A percentile compares a stretch with the other conserved stretches of the same genome.
Evolutionary conservation across 2,797 vertebrate genomes (phyloP).

Genomic region (Danio jaintianensis): DNA sequence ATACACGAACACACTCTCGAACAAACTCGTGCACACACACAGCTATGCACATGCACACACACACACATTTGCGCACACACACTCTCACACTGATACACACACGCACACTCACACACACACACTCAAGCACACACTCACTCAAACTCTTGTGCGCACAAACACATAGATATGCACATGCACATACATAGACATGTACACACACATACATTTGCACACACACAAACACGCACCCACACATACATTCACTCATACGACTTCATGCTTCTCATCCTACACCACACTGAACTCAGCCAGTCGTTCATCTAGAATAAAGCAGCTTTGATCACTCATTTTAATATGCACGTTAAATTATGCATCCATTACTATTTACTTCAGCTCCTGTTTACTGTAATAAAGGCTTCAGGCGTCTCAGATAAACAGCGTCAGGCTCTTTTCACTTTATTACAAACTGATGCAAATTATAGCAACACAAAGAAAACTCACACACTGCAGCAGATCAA

Average conservation of each 20-base stretch:
- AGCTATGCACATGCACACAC: too few species aligned
- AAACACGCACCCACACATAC: too few species aligned
- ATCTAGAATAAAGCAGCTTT: slow-evolving; percentile 10
- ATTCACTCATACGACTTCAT: not conserved
- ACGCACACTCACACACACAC: too few species aligned
- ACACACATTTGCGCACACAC: too few species aligned
- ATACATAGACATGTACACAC: too few species aligned
- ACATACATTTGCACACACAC: too few species aligned
- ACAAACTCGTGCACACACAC: too few species aligned
- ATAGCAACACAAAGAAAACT: not conserved
- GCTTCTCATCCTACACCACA: not conserved
- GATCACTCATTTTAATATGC: slow-evolving; percentile 42
- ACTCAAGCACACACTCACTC: too few species aligned
- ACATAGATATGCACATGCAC: too few species aligned
- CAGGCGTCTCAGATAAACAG: slow-evolving; percentile 18
- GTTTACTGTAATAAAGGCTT: slow-evolving; percentile 43
- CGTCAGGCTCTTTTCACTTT: slow-evolving; percentile 27
- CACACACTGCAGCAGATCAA: not conserved
- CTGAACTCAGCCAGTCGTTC: not conserved
- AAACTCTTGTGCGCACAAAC: too few species aligned
- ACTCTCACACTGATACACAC: too few species aligned
- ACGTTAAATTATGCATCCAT: slow-evolving; percentile 45
- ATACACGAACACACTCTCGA: too few species aligned
- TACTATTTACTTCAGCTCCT: slow-evolving; percentile 18
- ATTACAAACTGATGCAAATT: slow-evolving; percentile 45